These are phyloP conservation scores for Emydoidea blandingii DNA, from an alignment of 2,797 vertebrate species.

Conservation along the genomic window DNA sequence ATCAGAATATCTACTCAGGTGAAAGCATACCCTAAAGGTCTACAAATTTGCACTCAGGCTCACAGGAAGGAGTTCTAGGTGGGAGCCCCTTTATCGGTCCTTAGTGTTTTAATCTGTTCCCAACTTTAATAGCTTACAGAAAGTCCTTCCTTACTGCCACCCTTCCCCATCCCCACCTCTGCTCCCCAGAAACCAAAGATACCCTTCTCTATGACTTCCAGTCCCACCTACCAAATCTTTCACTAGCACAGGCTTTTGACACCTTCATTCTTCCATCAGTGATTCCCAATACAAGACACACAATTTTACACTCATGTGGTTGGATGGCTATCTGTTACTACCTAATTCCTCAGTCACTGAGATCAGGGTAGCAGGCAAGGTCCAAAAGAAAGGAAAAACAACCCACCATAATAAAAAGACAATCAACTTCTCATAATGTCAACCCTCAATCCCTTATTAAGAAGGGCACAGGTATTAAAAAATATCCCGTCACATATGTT, in stretches of 20 bases:
- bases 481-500: not conserved
- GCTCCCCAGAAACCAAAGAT: conserved; percentile 19
- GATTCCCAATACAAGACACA: conserved; percentile 41
- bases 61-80: not conserved
- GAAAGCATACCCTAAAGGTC: not conserved
- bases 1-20: not conserved
- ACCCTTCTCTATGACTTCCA: conserved; percentile 54
- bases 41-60: not conserved
- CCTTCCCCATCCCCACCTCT: conserved; percentile 6
- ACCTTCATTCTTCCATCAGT: not conserved
- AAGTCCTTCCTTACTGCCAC: not conserved
- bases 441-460: not conserved
- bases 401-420: not conserved
- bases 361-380: not conserved
- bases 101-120: not conserved
- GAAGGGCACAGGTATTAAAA: not conserved
- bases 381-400: not conserved
- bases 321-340: not conserved
- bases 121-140: not conserved
- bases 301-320: conserved; percentile 18
- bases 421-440: not conserved
- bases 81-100: not conserved
- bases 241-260: conserved; percentile 49
- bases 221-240: conserved; percentile 61
- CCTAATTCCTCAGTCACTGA: not conserved